phyloP scores from a whole-genome alignment of 2,113 vertebrate species.

The Rhynchomys soricoides region DNA sequence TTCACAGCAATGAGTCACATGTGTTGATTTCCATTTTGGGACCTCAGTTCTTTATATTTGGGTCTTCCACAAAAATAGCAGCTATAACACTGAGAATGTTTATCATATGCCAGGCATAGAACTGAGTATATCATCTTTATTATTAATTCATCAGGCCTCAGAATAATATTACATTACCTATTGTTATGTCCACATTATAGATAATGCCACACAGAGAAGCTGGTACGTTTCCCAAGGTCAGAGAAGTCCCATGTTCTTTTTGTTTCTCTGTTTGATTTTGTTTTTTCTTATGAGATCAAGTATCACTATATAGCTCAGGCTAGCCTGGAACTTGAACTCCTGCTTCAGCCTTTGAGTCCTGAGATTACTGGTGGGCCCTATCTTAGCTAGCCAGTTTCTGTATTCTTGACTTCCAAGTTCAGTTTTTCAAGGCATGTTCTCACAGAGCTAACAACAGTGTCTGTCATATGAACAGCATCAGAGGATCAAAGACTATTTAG shows the following conservation, averaged over 20 bases:
- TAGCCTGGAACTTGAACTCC: neutral
- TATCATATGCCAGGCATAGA: neutral
- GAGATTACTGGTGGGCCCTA: neutral
- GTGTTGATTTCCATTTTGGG: neutral
- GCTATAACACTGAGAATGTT: neutral
- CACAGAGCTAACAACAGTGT: neutral
- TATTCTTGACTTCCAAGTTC: neutral
- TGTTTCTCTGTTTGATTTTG: neutral
- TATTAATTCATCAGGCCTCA: neutral
- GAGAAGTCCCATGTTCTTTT: neutral
- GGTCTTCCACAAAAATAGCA: slow-evolving; percentile 8
- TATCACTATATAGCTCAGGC: neutral
- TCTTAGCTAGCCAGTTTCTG: neutral
- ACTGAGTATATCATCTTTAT: neutral
- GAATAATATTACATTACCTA: neutral
- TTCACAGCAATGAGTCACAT: neutral
- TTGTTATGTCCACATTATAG: neutral
- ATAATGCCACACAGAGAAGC: neutral
- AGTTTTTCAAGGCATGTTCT: neutral
- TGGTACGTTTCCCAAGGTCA: neutral
- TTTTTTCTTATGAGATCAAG: neutral
- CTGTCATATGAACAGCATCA: neutral
- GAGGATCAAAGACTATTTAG: neutral
- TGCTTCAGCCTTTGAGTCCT: neutral
- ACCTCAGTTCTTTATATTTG: neutral